Evolutionary conservation across 2,888 invertebrate species (phyloP), one percentile per base, ranked within the genome.

Genomic region (Disparrhopalites patrizii): DNA sequence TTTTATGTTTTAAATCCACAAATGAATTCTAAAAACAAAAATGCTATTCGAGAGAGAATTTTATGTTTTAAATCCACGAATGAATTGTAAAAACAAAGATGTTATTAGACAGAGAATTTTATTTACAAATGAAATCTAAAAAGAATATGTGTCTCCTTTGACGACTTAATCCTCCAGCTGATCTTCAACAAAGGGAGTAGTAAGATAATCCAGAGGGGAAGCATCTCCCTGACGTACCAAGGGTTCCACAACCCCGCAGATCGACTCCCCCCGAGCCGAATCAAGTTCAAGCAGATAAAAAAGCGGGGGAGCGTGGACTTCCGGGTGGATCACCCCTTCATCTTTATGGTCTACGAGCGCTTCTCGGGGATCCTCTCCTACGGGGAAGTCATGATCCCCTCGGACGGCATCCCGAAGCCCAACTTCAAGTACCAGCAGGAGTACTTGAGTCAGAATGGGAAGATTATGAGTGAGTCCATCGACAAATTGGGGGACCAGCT

Each of bases 361-460:
- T 43, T 43, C n/a, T 61, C 66, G 28, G 73, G 73, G 33, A 67
- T 73, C 30, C 62, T 75, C 36, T 66, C 66, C 30, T 71, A 70
- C 55, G 75, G 75, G 20, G 70, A 70, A 67, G 68, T 70, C n/a
- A 43, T 73, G 25, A 66, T 73, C 30, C 70, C 73, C 23, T 67
- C 68, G 3, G 65, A 64, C 30, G 30, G 20, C 23, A n/a, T 55
- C 15, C 18, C 40, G 20, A 64, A 61, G 28, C 47, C 58, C 27
- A 23, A 52, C 27, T 54, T 64, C n/a, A 58, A 67, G 31, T 57
- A 67, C 27, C 56, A 63, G 30, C 38, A 52, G 20, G 57, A 54
- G 20, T 31, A 40, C 28, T 65, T 73, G 8, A 62, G 58, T 51
- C 73, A 70, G 31, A 73, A 71, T 61, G 71, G 66, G 13, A 70